Percentiles rank a stretch among this genome's conserved stretches.
Evolutionary conservation across 2,797 vertebrate species (phyloP).

Genomic region (Emys orbicularis): DNA sequence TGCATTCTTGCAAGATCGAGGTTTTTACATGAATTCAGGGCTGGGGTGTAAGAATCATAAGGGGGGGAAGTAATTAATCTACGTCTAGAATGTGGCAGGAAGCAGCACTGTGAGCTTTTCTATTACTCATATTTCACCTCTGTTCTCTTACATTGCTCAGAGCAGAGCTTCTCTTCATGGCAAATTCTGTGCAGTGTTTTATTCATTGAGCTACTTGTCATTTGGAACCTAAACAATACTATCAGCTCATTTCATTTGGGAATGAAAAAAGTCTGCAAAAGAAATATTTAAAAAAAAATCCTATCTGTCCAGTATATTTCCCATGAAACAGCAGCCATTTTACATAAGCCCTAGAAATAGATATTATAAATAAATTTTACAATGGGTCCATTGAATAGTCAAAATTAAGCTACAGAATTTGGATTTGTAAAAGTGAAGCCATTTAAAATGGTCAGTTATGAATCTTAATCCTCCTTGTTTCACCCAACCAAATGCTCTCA

Average conservation of each 20-base stretch:
- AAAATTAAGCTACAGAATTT: background rate
- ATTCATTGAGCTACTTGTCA: background rate
- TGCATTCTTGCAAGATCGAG: background rate
- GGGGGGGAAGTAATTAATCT: background rate
- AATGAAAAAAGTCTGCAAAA: conserved; percentile 9
- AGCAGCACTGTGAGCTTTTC: background rate
- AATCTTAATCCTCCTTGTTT: background rate
- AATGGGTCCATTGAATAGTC: background rate
- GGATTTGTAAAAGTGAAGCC: background rate
- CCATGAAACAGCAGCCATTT: background rate
- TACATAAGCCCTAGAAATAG: background rate
- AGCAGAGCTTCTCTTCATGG: conserved; percentile 20
- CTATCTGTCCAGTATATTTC: background rate
- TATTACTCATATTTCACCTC: background rate
- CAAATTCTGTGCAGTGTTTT: background rate
- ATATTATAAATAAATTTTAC: background rate
- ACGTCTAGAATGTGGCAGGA: conserved; percentile 47
- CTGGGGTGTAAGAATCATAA: background rate
- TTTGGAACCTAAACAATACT: background rate
- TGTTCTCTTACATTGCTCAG: background rate
- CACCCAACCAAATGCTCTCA: background rate
- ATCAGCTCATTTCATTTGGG: background rate
- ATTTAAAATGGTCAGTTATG: background rate
- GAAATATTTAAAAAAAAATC: background rate
- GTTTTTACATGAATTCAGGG: background rate